phyloP scores from a whole-genome alignment of 2,888 invertebrate genomes.

The Drosophila kambysellisi region DNA sequence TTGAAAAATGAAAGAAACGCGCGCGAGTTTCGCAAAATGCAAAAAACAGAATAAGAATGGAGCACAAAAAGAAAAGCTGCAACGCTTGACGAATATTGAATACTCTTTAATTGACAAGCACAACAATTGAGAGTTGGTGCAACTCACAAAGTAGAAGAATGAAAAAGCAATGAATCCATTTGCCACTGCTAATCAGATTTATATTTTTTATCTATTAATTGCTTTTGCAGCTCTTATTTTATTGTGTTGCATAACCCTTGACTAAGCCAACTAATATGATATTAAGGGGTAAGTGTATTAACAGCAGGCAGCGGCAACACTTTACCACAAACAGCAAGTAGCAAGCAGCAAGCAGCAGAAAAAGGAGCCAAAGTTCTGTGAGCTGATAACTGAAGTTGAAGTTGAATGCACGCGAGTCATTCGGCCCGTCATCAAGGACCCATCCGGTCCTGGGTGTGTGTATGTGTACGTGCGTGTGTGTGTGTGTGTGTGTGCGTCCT shows the following conservation, averaged over 20 bases:
- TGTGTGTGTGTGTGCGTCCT: constrained; percentile 34
- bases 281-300: not conserved
- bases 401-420: constrained; percentile 73
- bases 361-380: constrained; percentile 45
- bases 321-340: constrained; percentile 49
- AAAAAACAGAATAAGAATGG: constrained; percentile 4
- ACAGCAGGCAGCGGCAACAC: constrained; percentile 36
- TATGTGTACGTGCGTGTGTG: constrained; percentile 2
- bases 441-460: constrained; percentile 36
- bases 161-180: not conserved
- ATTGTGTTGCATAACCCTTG: not conserved
- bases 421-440: constrained; percentile 60
- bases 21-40: constrained; percentile 33
- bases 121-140: not conserved
- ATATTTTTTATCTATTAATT: not conserved
- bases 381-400: constrained; percentile 48
- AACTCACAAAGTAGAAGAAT: not conserved
- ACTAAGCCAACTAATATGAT: not conserved
- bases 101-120: constrained; percentile 6
- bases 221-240: not conserved
- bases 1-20: constrained; percentile 74
- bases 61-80: not conserved
- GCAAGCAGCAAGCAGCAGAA: constrained; percentile 4
- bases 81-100: not conserved
- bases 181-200: not conserved